Conservation (phyloP, 2,113 vertebrate species). For the Sterna hirundo region DNA sequence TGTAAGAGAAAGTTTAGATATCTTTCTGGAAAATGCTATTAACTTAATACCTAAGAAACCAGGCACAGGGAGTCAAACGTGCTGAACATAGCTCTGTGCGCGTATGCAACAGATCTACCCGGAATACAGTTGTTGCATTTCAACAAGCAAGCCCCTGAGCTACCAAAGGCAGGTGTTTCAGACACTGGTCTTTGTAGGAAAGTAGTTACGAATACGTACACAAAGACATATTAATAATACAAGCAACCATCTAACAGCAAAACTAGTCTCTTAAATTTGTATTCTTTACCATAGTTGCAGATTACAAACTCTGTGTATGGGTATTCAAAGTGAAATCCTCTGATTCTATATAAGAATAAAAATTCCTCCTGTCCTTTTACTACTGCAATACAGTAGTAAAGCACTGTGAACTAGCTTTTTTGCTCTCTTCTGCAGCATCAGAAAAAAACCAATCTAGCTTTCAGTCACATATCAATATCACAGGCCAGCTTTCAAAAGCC, state of each 20-base stretch:
- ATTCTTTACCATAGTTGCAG: background rate
- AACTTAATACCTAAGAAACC: background rate
- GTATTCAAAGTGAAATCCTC: background rate
- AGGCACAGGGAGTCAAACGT: background rate
- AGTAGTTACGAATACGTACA: background rate
- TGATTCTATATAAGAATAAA: background rate
- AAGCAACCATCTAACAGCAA: background rate
- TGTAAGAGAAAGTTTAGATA: background rate
- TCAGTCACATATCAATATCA: background rate
- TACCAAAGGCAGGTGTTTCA: background rate
- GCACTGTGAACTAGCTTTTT: background rate
- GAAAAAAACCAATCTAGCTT: background rate
- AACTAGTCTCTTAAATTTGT: background rate
- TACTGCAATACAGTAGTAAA: background rate
- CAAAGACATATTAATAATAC: background rate
- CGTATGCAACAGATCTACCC: background rate
- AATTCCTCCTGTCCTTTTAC: background rate
- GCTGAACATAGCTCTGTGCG: background rate
- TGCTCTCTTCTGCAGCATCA: background rate
- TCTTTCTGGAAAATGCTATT: constrained; percentile 1
- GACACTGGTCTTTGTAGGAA: background rate
- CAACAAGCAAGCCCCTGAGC: background rate
- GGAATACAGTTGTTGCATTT: background rate
- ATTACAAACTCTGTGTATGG: background rate
- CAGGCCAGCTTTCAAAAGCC: background rate